Base-by-base conservation (phyloP, 1,140 invertebrate genomes). In the Bombus cullumanus region DNA sequence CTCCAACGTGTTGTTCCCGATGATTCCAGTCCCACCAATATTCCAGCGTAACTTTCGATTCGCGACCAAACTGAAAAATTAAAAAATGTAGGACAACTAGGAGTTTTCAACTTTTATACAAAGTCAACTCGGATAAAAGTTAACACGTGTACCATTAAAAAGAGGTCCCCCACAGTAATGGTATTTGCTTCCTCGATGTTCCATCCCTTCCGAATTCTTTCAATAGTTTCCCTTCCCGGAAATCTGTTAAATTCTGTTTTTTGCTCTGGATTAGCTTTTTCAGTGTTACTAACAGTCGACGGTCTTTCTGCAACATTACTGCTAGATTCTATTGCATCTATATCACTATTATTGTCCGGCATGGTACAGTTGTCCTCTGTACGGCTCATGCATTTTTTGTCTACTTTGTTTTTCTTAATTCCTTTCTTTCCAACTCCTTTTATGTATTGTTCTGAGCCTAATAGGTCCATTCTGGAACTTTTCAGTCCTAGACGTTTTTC, bases 131-230 rank as follows among this genome's bases (percentile, higher is more conserved):
- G 3, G 66, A 12, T 53, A 57, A 75, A 81, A 82, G 5, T 53
- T 53, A 53, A 53, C 6, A 53, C 75, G 73, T 90, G 93, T 93
- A 97, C 97, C 96, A 98, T 98, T 84, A 99, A 95, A 95, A 98
- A 98, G n/a, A 99, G 93, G 95, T 99, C 98, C 0, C 98, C 98
- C 69, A 99, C 96, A 53, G 98, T 98, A 53, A 98, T 96, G 47
- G 97, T 97, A 31, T 97, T 97, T 12, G 97, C 96, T 93, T 97
- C 97, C 22, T 96, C 95, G 3, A 96, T 91, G 72, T 97, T 98
- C 98, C 98, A 98, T 4, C 98, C 98, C 77, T 96, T 96, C 86
- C 96, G 95, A 47, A 98, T 97, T 91, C 97, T 96, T 3, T 95
- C 94, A 64, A 96, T 93, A 64, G 94, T 95, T 90, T 96, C 94